Base-by-base conservation (phyloP, 2,888 invertebrate genomes). In the Scelioninae gen. 1 region DNA sequence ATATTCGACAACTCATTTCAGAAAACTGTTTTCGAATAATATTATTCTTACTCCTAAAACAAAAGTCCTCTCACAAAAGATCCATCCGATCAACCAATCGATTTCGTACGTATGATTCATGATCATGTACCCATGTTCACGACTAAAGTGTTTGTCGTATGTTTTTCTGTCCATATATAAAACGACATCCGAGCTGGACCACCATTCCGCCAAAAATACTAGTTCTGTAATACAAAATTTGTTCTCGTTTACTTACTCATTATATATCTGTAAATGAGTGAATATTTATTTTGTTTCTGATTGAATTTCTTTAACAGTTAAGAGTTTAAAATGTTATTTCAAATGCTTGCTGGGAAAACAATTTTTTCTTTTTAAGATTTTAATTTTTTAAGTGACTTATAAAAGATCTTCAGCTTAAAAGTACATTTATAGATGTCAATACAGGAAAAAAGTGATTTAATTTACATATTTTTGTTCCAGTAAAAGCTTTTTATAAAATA, bases 41-140 rank as follows among this genome's bases (percentile, higher is more conserved):
- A n/a, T n/a, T n/a, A n/a, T n/a, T n/a, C 95, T 94, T 93, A 97
- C 97, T 88, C 98, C 98, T 86, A 98, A 93, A 85, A 97, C 95
- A 86, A 94, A 93, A 85, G 96, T 94, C 87, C 96, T 94, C 87
- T 98, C 98, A 89, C 96, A 95, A 87, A 97, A 95, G 91, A 98
- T 95, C 98, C 98, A 98, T 16, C 98, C 97, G 93, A 97, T 95
- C 0, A 99, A 93, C 98, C 98, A 98, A 92, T 99, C 99, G 87
- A 98, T 95, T 94, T 99, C 98, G 92, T 97, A 98, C 47, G 96
- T 95, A 90, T 99, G 98, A 92, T 99, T 99, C 97, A 98, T 97
- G 63, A 98, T 93, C 60, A 97, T 95, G 88, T 97, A 95, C 9
- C 96, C 96, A 93, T 98, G 97, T 90, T 98, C 98, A 87, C 96